A percentile compares a stretch with the other conserved stretches of the same genome.
Conservation (phyloP, 2,113 vertebrate genomes). For the Ptilorrhoa leucosticta region DNA sequence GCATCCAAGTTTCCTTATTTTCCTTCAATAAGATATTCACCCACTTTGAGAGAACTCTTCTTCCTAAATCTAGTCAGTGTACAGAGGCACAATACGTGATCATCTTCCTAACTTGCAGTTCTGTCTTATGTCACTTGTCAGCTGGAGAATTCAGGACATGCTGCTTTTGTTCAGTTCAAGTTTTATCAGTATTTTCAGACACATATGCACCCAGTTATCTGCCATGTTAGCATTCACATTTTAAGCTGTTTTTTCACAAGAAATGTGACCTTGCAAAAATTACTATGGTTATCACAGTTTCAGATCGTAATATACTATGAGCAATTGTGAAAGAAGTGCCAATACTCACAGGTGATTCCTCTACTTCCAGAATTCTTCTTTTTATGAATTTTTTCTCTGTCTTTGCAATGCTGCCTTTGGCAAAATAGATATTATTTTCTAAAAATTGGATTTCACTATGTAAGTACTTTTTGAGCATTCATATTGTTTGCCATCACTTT, state of each 20-base stretch:
- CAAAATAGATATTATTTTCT: background rate
- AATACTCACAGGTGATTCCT: background rate
- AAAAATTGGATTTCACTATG: background rate
- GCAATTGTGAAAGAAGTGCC: background rate
- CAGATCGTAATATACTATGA: background rate
- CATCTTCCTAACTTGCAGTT: background rate
- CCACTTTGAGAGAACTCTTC: background rate
- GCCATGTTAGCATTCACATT: background rate
- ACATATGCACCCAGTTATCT: background rate
- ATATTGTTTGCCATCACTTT: background rate
- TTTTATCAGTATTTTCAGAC: background rate
- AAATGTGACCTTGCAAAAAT: background rate
- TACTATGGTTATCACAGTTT: background rate
- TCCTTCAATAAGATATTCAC: background rate
- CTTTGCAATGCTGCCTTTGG: background rate
- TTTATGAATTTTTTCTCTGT: background rate
- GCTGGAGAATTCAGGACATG: background rate
- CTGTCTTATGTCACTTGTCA: background rate
- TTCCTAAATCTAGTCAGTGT: background rate
- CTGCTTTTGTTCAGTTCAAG: background rate
- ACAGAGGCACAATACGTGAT: background rate
- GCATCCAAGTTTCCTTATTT: too few relatives aligned
- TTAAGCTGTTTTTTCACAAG: background rate
- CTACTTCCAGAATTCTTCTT: background rate
- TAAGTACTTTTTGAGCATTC: background rate